These are phyloP conservation scores for Drosophila ficusphila DNA, from an alignment of 1,140 invertebrate species.

Conservation along the genomic window DNA sequence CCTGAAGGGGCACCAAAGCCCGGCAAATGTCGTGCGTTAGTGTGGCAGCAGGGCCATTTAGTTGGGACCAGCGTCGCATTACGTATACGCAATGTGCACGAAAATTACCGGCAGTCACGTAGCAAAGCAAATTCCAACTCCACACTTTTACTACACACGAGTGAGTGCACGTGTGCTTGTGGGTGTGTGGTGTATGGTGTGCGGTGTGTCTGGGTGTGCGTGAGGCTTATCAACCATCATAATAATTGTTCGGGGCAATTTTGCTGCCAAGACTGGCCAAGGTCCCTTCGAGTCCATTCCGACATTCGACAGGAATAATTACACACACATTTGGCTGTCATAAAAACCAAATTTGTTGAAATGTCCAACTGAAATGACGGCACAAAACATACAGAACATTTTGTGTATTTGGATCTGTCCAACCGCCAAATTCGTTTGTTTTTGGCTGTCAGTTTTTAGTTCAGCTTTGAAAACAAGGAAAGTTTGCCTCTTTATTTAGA, in stretches of 20 bases:
- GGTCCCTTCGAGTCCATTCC: slow-evolving; percentile 36
- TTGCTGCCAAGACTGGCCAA: slow-evolving; percentile 22
- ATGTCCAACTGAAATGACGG: slow-evolving; percentile 32
- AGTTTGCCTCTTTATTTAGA: neutral
- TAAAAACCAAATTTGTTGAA: slow-evolving; percentile 51
- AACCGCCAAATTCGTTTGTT: neutral
- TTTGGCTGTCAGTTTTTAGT: slow-evolving; percentile 13
- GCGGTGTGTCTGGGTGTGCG: slow-evolving; percentile 11
- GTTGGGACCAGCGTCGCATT: slow-evolving; percentile 34
- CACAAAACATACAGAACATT: slow-evolving; percentile 25
- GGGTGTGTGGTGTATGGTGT: slow-evolving; percentile 8
- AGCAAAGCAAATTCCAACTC: slow-evolving; percentile 42
- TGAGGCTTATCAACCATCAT: slow-evolving; percentile 43
- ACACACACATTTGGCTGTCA: slow-evolving; percentile 39
- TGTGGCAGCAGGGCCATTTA: slow-evolving; percentile 45
- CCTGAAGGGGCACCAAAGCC: slow-evolving; percentile 22
- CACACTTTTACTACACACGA: slow-evolving; percentile 42
- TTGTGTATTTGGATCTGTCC: slow-evolving; percentile 4
- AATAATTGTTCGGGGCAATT: slow-evolving; percentile 58
- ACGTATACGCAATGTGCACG: slow-evolving; percentile 60
- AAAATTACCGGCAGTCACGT: slow-evolving; percentile 47
- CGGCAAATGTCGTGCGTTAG: slow-evolving; percentile 40
- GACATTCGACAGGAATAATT: slow-evolving; percentile 52
- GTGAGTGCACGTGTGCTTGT: slow-evolving; percentile 22
- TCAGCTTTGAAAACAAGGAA: slow-evolving; percentile 1